Evolutionary conservation across 2,888 invertebrate species (phyloP).

Genomic region (Torymus tubicola): DNA sequence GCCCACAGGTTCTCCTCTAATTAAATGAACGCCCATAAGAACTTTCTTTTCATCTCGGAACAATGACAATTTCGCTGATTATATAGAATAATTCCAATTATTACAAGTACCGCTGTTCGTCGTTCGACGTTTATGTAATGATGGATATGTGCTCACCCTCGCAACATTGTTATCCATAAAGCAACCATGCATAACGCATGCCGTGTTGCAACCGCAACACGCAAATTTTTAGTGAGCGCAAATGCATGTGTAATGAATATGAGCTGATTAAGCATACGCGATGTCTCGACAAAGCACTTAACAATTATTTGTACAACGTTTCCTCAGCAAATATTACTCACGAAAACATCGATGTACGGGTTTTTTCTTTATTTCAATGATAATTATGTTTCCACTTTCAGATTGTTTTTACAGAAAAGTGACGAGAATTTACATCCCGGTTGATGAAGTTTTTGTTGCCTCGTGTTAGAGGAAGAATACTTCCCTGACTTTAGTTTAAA

Average conservation of each 20-base stretch:
- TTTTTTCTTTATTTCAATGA: no score
- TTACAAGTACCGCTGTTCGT: no score
- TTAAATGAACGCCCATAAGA: slow-evolving; percentile 14
- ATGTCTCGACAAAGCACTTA: slow-evolving; percentile 14
- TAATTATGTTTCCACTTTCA: no score
- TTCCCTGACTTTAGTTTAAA: no score
- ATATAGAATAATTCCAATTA: no score
- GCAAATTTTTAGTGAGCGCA: background rate
- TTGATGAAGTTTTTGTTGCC: no score
- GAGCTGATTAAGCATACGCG: slow-evolving; percentile 1
- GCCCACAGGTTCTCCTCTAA: slow-evolving; percentile 19
- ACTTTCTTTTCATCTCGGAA: no score
- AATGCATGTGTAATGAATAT: background rate
- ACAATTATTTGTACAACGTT: slow-evolving; percentile 16
- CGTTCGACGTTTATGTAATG: background rate
- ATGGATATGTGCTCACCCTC: background rate
- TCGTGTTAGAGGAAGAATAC: no score
- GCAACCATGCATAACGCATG: background rate
- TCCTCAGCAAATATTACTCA: slow-evolving; percentile 16
- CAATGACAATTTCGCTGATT: no score
- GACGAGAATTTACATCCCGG: no score
- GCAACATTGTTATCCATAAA: background rate
- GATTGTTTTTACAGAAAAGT: no score
- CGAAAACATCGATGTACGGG: no score
- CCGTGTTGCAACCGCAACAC: background rate